phyloP scores from a whole-genome alignment of 2,888 invertebrate species.

The Drosophila barbarae region DNA sequence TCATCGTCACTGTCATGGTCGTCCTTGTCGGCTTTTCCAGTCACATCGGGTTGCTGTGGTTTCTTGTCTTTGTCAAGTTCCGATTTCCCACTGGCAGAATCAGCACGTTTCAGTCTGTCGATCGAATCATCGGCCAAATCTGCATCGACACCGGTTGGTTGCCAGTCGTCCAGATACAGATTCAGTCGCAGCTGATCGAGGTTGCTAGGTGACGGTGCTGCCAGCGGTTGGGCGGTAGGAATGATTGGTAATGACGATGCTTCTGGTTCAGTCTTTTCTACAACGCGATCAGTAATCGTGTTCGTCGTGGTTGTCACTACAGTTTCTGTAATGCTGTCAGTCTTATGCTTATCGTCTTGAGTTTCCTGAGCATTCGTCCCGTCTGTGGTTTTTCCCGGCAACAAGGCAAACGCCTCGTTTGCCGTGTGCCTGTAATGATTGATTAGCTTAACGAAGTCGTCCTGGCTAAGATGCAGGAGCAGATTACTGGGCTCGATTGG shows the following conservation, averaged over 20 bases:
- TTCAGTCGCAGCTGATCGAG: slow-evolving; percentile 58
- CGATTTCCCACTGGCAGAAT: slow-evolving; percentile 40
- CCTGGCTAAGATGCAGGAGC: slow-evolving; percentile 63
- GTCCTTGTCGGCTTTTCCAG: slow-evolving; percentile 68
- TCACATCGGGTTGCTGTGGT: slow-evolving; percentile 50
- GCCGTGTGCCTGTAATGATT: slow-evolving; percentile 44
- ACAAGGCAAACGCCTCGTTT: slow-evolving; percentile 42
- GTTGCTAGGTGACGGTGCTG: slow-evolving; percentile 35
- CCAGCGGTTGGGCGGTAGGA: slow-evolving; percentile 42
- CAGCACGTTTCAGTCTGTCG: slow-evolving; percentile 52
- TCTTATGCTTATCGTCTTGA: slow-evolving; percentile 68
- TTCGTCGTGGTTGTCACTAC: slow-evolving; percentile 57
- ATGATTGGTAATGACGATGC: slow-evolving; percentile 62
- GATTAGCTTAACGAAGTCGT: slow-evolving; percentile 55
- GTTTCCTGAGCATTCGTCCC: slow-evolving; percentile 62
- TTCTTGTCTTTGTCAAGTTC: slow-evolving; percentile 60
- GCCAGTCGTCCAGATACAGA: slow-evolving; percentile 71
- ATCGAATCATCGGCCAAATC: slow-evolving; percentile 46
- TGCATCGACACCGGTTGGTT: slow-evolving; percentile 42
- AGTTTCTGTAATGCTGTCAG: slow-evolving; percentile 68
- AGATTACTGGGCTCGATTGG: slow-evolving; percentile 38
- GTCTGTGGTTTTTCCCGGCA: slow-evolving; percentile 33
- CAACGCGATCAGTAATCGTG: slow-evolving; percentile 59
- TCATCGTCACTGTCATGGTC: slow-evolving; percentile 83
- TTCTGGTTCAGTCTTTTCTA: slow-evolving; percentile 70